phyloP scores from a whole-genome alignment of 2,888 invertebrate genomes.

The Strigamia crassipes region DNA sequence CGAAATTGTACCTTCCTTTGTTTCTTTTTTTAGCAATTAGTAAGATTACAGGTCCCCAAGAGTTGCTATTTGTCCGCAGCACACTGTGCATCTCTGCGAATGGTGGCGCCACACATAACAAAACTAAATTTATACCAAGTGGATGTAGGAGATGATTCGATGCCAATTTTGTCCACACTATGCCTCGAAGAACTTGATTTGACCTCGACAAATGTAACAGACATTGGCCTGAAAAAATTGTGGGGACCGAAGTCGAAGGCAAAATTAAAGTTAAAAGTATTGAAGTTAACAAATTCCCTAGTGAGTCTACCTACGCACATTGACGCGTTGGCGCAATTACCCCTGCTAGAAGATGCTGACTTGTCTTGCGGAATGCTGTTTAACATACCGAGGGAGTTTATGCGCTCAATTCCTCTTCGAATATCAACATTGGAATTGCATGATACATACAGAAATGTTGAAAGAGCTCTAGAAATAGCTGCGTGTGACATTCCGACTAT shows the following conservation, averaged over 20 bases:
- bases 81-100: neutral
- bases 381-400: neutral
- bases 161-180: neutral
- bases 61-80: neutral
- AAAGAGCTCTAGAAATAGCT: neutral
- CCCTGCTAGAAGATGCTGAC: neutral
- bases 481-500: neutral
- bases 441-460: neutral
- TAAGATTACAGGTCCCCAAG: neutral
- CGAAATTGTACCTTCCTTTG: neutral
- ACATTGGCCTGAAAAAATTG: neutral
- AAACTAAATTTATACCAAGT: neutral
- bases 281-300: neutral
- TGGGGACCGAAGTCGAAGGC: neutral
- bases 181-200: neutral
- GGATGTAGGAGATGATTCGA: neutral
- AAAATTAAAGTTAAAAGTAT: neutral
- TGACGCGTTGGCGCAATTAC: neutral
- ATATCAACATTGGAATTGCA: neutral
- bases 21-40: neutral
- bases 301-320: neutral
- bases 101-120: neutral
- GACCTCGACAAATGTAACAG: neutral
- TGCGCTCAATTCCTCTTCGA: neutral
- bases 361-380: neutral